Evolutionary conservation across 2,113 vertebrate genomes (phyloP), one percentile per base, ranked within the genome.

Genomic region (Stegastes partitus): DNA sequence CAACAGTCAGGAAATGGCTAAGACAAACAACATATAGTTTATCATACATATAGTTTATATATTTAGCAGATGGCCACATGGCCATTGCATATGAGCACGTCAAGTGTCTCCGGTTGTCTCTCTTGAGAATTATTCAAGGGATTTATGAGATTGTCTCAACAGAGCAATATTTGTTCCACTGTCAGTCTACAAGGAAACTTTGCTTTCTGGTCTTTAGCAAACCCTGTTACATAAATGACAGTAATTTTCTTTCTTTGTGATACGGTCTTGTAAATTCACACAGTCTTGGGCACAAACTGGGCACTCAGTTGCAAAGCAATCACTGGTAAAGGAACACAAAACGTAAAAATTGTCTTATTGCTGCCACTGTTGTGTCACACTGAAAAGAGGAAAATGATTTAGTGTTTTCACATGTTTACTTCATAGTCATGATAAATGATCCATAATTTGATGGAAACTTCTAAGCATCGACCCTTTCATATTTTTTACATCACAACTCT

Each of bases 1-100:
- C 44, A 10, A 42, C 5, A 47, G 57, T 10, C 71, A 76, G 79
- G 81, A 68, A 72, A 61, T 76, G 54, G 44, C 51, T 77, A 78
- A 84, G 67, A 89, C 70, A 55, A 5, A n/a, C 1, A 2, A 71
- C 77, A 83, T 79, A 58, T 75, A n/a, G n/a, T n/a, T n/a, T n/a
- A n/a, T n/a, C n/a, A n/a, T n/a, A n/a, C n/a, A n/a, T n/a, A n/a
- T n/a, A n/a, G n/a, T n/a, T n/a, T n/a, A n/a, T n/a, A 85, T 81
- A 88, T 86, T 87, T 69, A 85, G 25, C 22, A 68, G 67, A 64
- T 34, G 22, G 25, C 23, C n/a, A 49, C 1, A 4, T 59, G 55
- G 53, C 54, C 49, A 66, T 64, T 78, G 50, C 56, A 78, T 59
- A 44, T 68, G 65, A 86, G 49, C 68, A 64, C 47, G 25, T 66